Percentiles rank a stretch among this genome's conserved stretches.
Evolutionary conservation across 1,140 invertebrate genomes (phyloP).

Genomic region (Drosophila navojoa): DNA sequence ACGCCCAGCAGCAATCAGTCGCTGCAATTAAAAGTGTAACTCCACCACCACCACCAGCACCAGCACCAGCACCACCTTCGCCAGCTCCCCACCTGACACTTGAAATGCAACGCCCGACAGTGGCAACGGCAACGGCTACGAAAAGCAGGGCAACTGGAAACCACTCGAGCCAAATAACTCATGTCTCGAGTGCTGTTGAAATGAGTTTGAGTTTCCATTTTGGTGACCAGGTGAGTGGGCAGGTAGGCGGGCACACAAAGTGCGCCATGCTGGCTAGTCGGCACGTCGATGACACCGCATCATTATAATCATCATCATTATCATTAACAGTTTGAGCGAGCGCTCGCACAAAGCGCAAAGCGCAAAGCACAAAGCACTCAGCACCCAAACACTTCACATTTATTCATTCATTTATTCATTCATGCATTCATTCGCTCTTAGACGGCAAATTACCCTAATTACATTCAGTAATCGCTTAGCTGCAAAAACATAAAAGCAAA

Average conservation of each 20-base stretch:
- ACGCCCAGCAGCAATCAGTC: constrained; percentile 20
- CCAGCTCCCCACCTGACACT: constrained; percentile 3
- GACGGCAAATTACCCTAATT: constrained; percentile 36
- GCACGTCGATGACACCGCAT: constrained; percentile 29
- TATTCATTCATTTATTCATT: constrained; percentile 13
- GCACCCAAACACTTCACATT: constrained; percentile 5
- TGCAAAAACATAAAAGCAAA: constrained; percentile 32
- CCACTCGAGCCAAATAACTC: constrained; percentile 60
- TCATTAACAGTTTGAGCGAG: constrained; percentile 17
- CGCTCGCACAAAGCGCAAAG: constrained; percentile 1
- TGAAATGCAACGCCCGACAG: constrained; percentile 9
- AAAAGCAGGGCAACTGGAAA: constrained; percentile 20
- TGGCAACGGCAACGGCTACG: not conserved
- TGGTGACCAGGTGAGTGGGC: constrained; percentile 31
- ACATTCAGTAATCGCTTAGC: constrained; percentile 23
- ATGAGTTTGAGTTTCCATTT: constrained; percentile 49
- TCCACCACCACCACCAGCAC: not conserved
- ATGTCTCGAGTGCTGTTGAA: constrained; percentile 65
- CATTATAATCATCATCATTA: constrained; percentile 25
- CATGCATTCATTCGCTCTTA: constrained; percentile 11
- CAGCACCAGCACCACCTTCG: no score
- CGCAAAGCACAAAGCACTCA: not conserved
- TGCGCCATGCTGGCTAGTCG: constrained; percentile 2
- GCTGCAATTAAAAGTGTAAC: constrained; percentile 30
- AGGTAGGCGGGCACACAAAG: not conserved